phyloP scores from a whole-genome alignment of 1,140 invertebrate species.

The Holcopasites calliopsidis region DNA sequence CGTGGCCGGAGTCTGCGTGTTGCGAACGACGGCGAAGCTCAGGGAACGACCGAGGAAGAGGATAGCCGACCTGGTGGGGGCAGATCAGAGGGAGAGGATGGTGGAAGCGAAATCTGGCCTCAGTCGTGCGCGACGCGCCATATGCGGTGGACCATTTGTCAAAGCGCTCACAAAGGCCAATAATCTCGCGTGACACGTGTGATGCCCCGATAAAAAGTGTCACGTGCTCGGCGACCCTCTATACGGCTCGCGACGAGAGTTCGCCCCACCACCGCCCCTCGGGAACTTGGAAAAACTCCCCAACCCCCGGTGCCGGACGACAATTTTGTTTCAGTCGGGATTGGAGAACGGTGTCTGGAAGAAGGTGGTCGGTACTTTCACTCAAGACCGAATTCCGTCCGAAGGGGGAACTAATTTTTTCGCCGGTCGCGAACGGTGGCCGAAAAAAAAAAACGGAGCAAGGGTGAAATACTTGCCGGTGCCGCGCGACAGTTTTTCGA shows the following conservation, averaged over 20 bases:
- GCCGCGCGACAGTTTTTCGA: not conserved
- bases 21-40: constrained; percentile 27
- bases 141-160: constrained; percentile 73
- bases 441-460: not conserved
- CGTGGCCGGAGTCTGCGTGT: constrained; percentile 55
- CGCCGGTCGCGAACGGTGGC: not conserved
- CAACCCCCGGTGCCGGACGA: not conserved
- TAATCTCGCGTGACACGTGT: constrained; percentile 72
- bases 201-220: constrained; percentile 67
- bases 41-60: constrained; percentile 8
- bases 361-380: too few relatives aligned
- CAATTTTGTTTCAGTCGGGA: not conserved
- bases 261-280: not conserved
- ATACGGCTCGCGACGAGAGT: not conserved
- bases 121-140: constrained; percentile 76
- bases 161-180: constrained; percentile 63
- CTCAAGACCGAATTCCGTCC: not conserved
- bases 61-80: constrained; percentile 8
- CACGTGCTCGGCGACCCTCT: constrained; percentile 54
- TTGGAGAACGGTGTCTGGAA: not conserved
- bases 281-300: constrained; percentile 31
- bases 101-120: constrained; percentile 68
- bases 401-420: constrained; percentile 2
- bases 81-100: constrained; percentile 54
- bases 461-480: not conserved